Evolutionary conservation across 2,113 vertebrate genomes (phyloP).

Genomic region (Entosphenus tridentatus): DNA sequence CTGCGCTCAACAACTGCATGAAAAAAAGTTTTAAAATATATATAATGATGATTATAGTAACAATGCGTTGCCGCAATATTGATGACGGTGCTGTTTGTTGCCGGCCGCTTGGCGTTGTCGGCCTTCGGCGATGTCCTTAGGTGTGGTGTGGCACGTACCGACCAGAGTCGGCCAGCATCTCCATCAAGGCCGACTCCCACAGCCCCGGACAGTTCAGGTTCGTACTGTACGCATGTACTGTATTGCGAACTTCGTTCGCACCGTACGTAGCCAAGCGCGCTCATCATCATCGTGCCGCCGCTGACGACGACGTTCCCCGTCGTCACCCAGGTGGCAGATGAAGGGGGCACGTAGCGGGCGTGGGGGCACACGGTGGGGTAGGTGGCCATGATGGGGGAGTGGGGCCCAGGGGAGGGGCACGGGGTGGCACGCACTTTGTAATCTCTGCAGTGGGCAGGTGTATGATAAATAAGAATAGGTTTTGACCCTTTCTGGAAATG

Average conservation of each 20-base stretch:
- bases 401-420: too few relatives aligned
- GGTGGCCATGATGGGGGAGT: not conserved
- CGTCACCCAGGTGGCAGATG: not conserved
- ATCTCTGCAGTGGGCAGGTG: too few relatives aligned
- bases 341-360: not conserved
- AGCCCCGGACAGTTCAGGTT: slow-evolving; percentile 87
- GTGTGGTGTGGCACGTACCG: slow-evolving; percentile 91
- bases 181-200: slow-evolving; percentile 79
- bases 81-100: too few relatives aligned
- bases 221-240: not conserved
- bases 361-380: not conserved
- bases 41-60: too few relatives aligned
- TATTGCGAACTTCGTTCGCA: not conserved
- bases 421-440: too few relatives aligned
- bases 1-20: not conserved
- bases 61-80: too few relatives aligned
- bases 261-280: not conserved
- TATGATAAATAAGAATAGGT: too few relatives aligned
- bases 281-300: not conserved
- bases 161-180: slow-evolving; percentile 70
- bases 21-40: too few relatives aligned
- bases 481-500: too few relatives aligned
- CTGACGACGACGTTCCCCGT: not conserved
- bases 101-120: too few relatives aligned
- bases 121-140: slow-evolving; percentile 11